Evolutionary conservation across 2,113 vertebrate genomes (phyloP).

Genomic region (Osmerus eperlanus): DNA sequence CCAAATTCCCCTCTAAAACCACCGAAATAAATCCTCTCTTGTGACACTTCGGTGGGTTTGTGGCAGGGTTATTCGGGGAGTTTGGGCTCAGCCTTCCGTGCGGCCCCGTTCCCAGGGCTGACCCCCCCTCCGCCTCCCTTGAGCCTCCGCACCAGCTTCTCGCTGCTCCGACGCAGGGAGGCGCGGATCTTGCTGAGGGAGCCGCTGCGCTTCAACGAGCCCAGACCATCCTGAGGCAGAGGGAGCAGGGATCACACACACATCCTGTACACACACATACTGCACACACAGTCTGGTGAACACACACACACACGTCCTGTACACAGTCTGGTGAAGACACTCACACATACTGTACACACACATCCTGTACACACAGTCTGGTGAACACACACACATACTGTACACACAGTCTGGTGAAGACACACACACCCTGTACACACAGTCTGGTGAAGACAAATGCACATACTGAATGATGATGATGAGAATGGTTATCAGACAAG

Average conservation of each 20-base stretch:
- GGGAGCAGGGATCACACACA: constrained; percentile 17
- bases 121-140: constrained; percentile 63
- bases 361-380: neutral
- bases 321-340: no score
- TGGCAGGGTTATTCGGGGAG: no score
- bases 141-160: constrained; percentile 86
- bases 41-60: no score
- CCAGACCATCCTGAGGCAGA: constrained; percentile 75
- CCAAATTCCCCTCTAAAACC: no score
- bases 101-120: neutral
- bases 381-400: no score
- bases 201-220: constrained; percentile 82
- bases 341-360: neutral
- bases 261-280: neutral
- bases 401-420: no score
- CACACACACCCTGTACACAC: neutral
- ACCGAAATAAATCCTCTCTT: no score
- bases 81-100: neutral
- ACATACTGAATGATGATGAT: no score
- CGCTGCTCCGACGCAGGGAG: constrained; percentile 83
- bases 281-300: no score
- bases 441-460: neutral
- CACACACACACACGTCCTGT: no score
- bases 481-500: neutral
- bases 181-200: constrained; percentile 86